Conservation (phyloP, 1,140 invertebrate genomes). For the Pseudomyrmex sp. region DNA sequence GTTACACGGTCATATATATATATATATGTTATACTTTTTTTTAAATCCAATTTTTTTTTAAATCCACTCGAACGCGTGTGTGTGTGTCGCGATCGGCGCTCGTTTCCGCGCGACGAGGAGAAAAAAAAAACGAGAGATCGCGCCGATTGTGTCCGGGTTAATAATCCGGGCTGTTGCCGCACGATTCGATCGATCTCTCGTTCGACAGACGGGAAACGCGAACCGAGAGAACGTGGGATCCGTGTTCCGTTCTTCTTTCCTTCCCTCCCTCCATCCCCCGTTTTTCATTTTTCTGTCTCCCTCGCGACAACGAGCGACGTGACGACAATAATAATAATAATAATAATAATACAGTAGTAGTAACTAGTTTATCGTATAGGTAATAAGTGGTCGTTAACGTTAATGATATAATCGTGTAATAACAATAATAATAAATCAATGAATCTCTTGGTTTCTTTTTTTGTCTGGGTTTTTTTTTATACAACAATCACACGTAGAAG, state of each 20-base stretch:
- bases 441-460: slow-evolving; percentile 39
- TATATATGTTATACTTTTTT: too few species aligned
- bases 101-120: too few species aligned
- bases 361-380: slow-evolving; percentile 56
- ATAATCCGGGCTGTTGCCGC: too few species aligned
- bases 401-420: slow-evolving; percentile 78
- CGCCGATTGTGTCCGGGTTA: too few species aligned
- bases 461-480: slow-evolving; percentile 72
- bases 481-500: slow-evolving; percentile 85
- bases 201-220: too few species aligned
- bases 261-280: not conserved
- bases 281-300: not conserved
- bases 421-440: slow-evolving; percentile 81
- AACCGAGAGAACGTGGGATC: too few species aligned
- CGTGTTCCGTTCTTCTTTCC: not conserved
- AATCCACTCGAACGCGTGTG: too few species aligned
- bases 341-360: slow-evolving; percentile 42
- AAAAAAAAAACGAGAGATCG: too few species aligned
- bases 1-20: slow-evolving; percentile 35
- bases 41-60: too few species aligned
- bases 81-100: too few species aligned
- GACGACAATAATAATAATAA: slow-evolving; percentile 44
- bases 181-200: too few species aligned
- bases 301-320: not conserved
- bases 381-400: slow-evolving; percentile 63